Base-by-base conservation (phyloP, 2,888 invertebrate genomes). In the Salticus scenicus region DNA sequence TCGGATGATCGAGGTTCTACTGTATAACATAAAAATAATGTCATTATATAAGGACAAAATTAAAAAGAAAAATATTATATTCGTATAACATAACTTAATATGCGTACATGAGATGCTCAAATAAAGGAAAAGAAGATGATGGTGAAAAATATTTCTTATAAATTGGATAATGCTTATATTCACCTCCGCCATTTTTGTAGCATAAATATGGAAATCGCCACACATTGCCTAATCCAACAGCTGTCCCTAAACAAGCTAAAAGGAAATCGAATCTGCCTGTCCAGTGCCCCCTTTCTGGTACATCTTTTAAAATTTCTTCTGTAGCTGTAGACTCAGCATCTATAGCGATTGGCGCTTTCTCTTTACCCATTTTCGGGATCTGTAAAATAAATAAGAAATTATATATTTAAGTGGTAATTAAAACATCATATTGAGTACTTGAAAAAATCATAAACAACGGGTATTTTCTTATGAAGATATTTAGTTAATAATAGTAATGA, bases 181-280 rank as follows among this genome's bases (percentile, higher is more conserved):
- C 90, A 95, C 96, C 98, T 51, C 98, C 98, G 87, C 98, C 98
- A 92, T 98, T 98, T 92, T 97, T 97, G 92, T 97, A 98, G 92
- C 97, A 97, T 89, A 98, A 94, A 92, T 98, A 98, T 0, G 98
- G 98, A 92, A 98, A 98, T 89, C 97, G 93, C 97, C 97, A 97
- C 4, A 98, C 97, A 91, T 98, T 98, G 89, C 98, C 97, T 87
- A 98, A 93, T 33, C 97, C 98, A 89, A 98, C 97, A 88, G 97
- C 97, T 89, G 97, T 93, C 41, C 97, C 97, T 84, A 98, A 95
- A 89, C 97, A 97, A 75, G 97, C 97, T 90, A 98, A 94, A 90
- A 98, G 96, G 92, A 98, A 98, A 92, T 98, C 97, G 90, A 97
- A 92, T 92, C 97, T 97, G 89, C 95, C 96, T 85, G 94, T 94